Evolutionary conservation across 2,113 vertebrate genomes (phyloP).

Genomic region (Oncorhynchus nerka): DNA sequence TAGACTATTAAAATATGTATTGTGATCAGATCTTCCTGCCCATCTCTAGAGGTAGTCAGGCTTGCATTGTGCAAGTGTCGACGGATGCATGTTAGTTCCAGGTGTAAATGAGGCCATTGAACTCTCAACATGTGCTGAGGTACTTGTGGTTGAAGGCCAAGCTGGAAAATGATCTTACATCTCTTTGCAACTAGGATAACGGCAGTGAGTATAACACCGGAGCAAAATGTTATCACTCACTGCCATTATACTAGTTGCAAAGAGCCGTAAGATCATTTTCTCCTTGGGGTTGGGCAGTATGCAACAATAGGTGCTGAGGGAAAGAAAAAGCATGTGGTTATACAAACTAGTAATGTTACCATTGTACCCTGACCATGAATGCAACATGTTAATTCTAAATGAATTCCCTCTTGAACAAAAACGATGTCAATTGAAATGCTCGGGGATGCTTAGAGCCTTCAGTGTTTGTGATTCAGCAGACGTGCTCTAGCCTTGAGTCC

Average conservation of each 20-base stretch:
- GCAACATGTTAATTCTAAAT: too few relatives aligned
- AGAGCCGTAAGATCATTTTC: constrained; percentile 33
- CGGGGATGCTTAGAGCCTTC: background rate
- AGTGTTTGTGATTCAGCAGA: background rate
- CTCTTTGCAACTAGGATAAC: background rate
- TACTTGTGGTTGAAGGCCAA: constrained; percentile 43
- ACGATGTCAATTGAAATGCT: background rate
- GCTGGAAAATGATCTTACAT: constrained; percentile 36
- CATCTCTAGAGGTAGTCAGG: too few relatives aligned
- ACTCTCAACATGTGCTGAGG: constrained; percentile 15
- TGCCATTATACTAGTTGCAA: constrained; percentile 16
- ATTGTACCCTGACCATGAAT: too few relatives aligned
- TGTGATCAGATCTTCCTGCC: too few relatives aligned
- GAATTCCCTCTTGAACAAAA: too few relatives aligned
- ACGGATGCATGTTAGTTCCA: too few relatives aligned
- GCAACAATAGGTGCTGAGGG: constrained; percentile 26
- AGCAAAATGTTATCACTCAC: constrained; percentile 2
- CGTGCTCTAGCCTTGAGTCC: constrained; percentile 42
- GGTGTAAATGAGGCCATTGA: constrained; percentile 3
- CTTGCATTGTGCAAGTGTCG: too few relatives aligned
- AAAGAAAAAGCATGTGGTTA: background rate
- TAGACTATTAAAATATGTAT: too few relatives aligned
- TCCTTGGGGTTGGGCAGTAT: constrained; percentile 27
- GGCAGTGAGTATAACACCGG: constrained; percentile 16
- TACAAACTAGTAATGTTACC: too few relatives aligned